phyloP scores from a whole-genome alignment of 2,888 invertebrate species.

The Ichneumon xanthorius region DNA sequence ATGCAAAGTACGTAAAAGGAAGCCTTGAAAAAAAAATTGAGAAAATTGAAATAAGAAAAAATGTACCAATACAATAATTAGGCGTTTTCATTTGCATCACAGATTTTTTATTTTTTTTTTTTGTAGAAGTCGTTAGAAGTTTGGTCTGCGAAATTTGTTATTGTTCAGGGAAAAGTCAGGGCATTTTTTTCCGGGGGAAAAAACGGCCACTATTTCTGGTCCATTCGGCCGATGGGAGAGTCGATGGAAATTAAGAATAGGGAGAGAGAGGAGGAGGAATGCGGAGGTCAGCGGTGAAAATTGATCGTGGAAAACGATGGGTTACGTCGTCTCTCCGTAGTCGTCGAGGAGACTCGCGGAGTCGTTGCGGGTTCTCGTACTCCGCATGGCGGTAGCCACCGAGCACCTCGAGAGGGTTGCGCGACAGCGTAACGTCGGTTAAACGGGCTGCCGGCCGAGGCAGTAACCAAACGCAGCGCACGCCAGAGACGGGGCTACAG shows the following conservation, averaged over 20 bases:
- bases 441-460: constrained; percentile 2
- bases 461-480: neutral
- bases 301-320: constrained; percentile 60
- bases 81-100: no score
- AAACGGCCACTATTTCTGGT: no score
- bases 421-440: neutral
- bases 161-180: no score
- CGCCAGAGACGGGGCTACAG: neutral
- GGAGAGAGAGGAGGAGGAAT: constrained; percentile 20
- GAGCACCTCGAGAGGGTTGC: constrained; percentile 12
- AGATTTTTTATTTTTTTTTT: no score
- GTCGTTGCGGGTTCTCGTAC: constrained; percentile 5
- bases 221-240: constrained; percentile 8
- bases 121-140: no score
- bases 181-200: no score
- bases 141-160: no score
- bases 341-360: constrained; percentile 9
- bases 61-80: no score
- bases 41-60: no score
- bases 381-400: constrained; percentile 5
- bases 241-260: constrained; percentile 25
- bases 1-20: no score
- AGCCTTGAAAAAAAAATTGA: no score
- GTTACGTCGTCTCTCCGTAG: constrained; percentile 49
- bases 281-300: constrained; percentile 56